Evolutionary conservation across 1,140 invertebrate species (phyloP), one percentile per base, ranked within the genome.

Genomic region (Leptopilina boulardi): DNA sequence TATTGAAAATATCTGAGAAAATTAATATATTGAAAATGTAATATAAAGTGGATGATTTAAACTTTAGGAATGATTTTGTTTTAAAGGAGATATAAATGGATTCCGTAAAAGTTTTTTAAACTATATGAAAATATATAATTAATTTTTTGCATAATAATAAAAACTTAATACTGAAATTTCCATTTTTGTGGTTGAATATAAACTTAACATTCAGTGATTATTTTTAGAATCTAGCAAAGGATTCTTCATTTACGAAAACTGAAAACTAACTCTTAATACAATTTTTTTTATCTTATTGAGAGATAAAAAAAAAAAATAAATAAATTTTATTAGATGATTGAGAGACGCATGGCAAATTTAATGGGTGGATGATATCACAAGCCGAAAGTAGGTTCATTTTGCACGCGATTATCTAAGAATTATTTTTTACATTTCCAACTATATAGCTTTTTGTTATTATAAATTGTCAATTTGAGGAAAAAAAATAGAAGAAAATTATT

Each of bases 351-450:
- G 26, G 0, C 6, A 66, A 15, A 13, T 66, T 26, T 30, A 34
- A 30, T 34, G 26, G 23, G 15, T 34, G 59, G 26, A 30, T 66
- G 59, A 66, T 30, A 59, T 66, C 59, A 34, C 59, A 30, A 34
- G 59, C 23, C 59, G 59, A 66, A 66, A 66, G 15, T 30, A 34
- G 56, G n/a, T 66, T 66, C 26, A 66, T 66, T 66, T 66, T 66
- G 59, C 59, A 66, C 59, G 15, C 15, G 59, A 30, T 66, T 66
- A 66, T 26, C 59, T 66, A 66, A 34, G 23, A 30, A 15, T 66
- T 13, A 30, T 15, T 66, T 34, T 66, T 66, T 66, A 66, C 26
- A 66, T 66, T 66, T 30, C 59, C 23, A 23, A 30, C 1, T 30
- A 30, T 30, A 21, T 59, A 26, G 56, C 19, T 15, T 66, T 59